These are phyloP conservation scores for Melanophora roralis DNA, from an alignment of 2,888 invertebrate species.

Conservation along the genomic window DNA sequence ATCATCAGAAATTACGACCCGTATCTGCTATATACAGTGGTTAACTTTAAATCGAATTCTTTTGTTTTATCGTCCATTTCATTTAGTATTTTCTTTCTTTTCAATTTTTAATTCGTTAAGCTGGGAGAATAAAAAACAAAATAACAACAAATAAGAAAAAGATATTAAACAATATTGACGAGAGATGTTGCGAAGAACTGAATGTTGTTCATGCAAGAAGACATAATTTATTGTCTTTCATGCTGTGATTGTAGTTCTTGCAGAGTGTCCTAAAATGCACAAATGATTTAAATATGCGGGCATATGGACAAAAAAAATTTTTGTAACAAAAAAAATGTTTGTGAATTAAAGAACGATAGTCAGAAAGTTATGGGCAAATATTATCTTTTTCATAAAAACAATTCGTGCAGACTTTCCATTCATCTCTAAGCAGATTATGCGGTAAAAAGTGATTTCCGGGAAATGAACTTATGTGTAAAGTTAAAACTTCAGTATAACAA, in stretches of 20 bases:
- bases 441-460: too few relatives aligned
- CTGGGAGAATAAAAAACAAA: conserved; percentile 6
- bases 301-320: too few relatives aligned
- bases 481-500: too few relatives aligned
- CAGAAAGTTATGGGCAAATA: too few relatives aligned
- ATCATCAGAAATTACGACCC: conserved; percentile 38
- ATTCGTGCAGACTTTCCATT: too few relatives aligned
- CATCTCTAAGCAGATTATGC: too few relatives aligned
- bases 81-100: conserved; percentile 1
- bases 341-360: too few relatives aligned
- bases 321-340: too few relatives aligned
- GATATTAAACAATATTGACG: conserved; percentile 50
- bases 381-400: too few relatives aligned
- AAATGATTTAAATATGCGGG: too few relatives aligned
- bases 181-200: conserved; percentile 31
- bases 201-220: conserved; percentile 15
- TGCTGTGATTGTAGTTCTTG: neutral
- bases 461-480: too few relatives aligned
- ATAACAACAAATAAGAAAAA: conserved; percentile 10
- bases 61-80: conserved; percentile 15
- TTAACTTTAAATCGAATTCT: conserved; percentile 53
- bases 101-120: neutral
- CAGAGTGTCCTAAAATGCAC: too few relatives aligned
- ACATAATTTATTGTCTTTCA: conserved; percentile 20
- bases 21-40: conserved; percentile 46